phyloP scores from a whole-genome alignment of 2,113 vertebrate species.

The Trematocara macrostoma region DNA sequence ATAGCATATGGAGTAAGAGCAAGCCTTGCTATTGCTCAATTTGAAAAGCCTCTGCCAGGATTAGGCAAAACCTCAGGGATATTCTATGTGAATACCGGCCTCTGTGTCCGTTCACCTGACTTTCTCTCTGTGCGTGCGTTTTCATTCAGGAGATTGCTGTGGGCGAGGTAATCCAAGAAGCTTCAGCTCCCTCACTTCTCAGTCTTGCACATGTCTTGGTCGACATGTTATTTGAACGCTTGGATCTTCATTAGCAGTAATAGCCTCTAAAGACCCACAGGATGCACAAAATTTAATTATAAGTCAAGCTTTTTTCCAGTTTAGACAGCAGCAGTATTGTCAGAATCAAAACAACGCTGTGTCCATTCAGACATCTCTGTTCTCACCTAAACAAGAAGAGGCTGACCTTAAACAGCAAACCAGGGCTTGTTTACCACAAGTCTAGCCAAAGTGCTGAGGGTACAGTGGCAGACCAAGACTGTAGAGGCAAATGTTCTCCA shows the following conservation, averaged over 20 bases:
- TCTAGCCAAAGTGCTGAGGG: neutral
- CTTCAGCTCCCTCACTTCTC: neutral
- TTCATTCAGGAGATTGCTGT: neutral
- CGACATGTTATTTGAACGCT: conserved; percentile 43
- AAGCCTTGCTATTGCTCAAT: conserved; percentile 1
- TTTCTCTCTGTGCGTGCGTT: neutral
- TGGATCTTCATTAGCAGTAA: conserved; percentile 64
- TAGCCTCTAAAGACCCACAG: conserved; percentile 48
- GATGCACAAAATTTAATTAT: conserved; percentile 32
- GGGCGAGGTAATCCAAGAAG: neutral
- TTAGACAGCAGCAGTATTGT: neutral
- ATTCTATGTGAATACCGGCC: neutral
- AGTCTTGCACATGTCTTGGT: conserved; percentile 19
- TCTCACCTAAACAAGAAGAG: neutral
- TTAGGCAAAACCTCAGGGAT: neutral
- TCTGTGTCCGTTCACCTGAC: neutral
- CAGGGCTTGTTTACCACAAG: neutral
- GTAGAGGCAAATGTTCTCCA: neutral
- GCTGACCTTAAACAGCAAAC: neutral
- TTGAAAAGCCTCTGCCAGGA: neutral
- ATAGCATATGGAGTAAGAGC: conserved; percentile 18
- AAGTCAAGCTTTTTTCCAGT: neutral
- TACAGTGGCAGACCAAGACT: neutral
- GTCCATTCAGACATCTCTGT: neutral
- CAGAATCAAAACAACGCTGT: neutral